Evolutionary conservation across 2,113 vertebrate genomes (phyloP), one percentile per base, ranked within the genome.

Genomic region (Grus americana): DNA sequence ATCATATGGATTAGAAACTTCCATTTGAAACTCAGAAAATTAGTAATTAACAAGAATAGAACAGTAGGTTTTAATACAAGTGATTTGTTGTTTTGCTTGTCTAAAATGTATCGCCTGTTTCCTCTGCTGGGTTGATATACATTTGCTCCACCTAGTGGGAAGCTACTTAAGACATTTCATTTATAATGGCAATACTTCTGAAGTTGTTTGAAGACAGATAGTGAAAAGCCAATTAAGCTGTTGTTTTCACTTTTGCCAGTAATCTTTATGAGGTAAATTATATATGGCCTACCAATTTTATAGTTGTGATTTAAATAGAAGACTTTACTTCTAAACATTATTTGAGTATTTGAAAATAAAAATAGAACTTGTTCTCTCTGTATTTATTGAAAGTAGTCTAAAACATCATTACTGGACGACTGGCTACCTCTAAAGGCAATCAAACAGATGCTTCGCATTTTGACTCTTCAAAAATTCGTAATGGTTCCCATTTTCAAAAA

Each of bases 131-230:
- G 38, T 8, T 91, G 42, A 62, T 74, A 76, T 17, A 49, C 55
- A 78, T 88, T 68, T 95, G 81, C 90, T 95, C 75, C 93, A 95
- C 67, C 87, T 95, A 95, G 87, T 90, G 91, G 90, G 66, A 86
- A 95, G 82, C 57, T 50, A 95, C 93, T 75, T 75, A 72, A 66
- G 47, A 72, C 34, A 72, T 42, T 62, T 70, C 15, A 47, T 55
- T 79, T 66, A 26, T 23, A 75, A 57, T 21, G 20, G 71, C 71
- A 95, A 78, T 57, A 29, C 29, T 63, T 52, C 11, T 24, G 34
- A 58, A 36, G 12, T 27, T 66, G 49, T 50, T 75, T 58, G 36
- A 86, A 88, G 52, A 70, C 16, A 32, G 29, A 42, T 4, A 6
- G 1, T 20, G n/a, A 47, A 75, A 86, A 79, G 38, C 5, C 5